These are phyloP conservation scores for Drosophila anceps DNA, from an alignment of 2,888 invertebrate species.

Conservation along the genomic window DNA sequence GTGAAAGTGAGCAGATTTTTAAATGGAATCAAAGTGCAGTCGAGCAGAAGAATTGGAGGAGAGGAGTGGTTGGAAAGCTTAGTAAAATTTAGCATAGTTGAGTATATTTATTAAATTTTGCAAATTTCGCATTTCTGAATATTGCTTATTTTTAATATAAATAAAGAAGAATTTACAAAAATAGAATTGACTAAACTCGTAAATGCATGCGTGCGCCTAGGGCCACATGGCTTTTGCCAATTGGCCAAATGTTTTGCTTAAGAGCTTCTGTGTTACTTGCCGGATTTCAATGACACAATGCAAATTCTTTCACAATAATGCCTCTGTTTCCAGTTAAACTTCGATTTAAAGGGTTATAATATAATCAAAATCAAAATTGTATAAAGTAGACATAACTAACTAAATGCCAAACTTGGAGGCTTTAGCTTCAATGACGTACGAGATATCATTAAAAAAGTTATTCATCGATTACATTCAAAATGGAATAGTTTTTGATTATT, in stretches of 20 bases:
- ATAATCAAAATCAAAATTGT: neutral
- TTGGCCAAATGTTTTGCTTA: neutral
- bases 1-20: slow-evolving; percentile 9
- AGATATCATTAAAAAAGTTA: neutral
- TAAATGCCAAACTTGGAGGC: neutral
- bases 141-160: neutral
- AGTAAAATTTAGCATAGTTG: neutral
- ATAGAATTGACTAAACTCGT: neutral
- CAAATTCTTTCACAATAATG: neutral
- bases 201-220: no score
- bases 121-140: neutral
- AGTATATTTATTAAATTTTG: neutral
- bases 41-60: no score
- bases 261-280: neutral
- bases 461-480: neutral
- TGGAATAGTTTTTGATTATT: no score
- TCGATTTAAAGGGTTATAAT: neutral
- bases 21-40: neutral
- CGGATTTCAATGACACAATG: neutral
- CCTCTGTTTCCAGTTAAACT: neutral
- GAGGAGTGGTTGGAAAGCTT: no score
- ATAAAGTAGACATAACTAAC: neutral
- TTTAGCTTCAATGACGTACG: neutral
- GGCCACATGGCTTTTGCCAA: neutral
- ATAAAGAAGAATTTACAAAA: neutral